Evolutionary conservation across 2,797 vertebrate species (phyloP).

Genomic region (Antennarius maculatus): DNA sequence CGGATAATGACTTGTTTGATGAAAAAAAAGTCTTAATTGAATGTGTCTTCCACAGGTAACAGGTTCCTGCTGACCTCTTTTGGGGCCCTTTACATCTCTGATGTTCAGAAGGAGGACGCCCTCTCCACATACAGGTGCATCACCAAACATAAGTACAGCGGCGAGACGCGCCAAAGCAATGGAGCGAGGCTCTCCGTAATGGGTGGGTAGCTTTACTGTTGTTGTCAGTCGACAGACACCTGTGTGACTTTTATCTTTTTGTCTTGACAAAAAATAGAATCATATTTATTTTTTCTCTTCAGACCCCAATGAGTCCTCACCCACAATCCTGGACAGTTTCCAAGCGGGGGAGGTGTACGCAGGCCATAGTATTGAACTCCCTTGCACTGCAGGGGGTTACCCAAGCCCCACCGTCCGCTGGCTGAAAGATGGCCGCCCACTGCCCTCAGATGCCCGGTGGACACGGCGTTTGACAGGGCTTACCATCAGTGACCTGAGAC

Average conservation of each 20-base stretch:
- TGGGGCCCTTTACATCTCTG: slow-evolving; percentile 97
- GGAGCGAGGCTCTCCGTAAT: slow-evolving; percentile 95
- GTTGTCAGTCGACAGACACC: not conserved
- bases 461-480: slow-evolving; percentile 92
- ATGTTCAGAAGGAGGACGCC: slow-evolving; percentile 98
- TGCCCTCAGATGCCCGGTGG: slow-evolving; percentile 93
- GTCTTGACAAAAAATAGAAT: slow-evolving; percentile 1
- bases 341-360: slow-evolving; percentile 90
- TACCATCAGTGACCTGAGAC: slow-evolving; percentile 91
- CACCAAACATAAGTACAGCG: slow-evolving; percentile 98
- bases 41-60: slow-evolving; percentile 85
- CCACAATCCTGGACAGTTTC: slow-evolving; percentile 95
- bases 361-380: slow-evolving; percentile 90
- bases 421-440: slow-evolving; percentile 94
- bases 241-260: slow-evolving; percentile 2
- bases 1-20: slow-evolving; percentile 7
- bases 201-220: slow-evolving; percentile 73
- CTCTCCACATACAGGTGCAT: slow-evolving; percentile 98
- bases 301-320: slow-evolving; percentile 94
- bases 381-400: slow-evolving; percentile 95
- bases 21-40: slow-evolving; percentile 6
- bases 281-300: slow-evolving; percentile 4
- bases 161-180: slow-evolving; percentile 97
- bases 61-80: slow-evolving; percentile 95
- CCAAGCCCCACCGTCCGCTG: slow-evolving; percentile 94